Evolutionary conservation across 37 sponge, comb jelly and placozoan species (phyloP).

Genomic region (Oopsacas minuta): DNA sequence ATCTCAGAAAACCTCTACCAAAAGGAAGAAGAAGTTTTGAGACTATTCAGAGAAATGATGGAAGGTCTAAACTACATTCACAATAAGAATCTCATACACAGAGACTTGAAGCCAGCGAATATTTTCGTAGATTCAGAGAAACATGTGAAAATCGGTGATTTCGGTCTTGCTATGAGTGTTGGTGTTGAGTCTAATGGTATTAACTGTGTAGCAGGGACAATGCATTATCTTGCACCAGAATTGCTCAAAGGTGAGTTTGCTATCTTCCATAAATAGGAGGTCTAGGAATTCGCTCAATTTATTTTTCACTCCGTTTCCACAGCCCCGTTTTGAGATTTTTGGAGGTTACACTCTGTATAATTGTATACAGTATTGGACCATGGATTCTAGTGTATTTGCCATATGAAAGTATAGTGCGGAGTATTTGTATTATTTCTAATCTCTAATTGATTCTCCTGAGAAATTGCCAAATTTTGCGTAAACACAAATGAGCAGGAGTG

Average conservation of each 20-base stretch:
- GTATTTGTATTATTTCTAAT: too few species aligned
- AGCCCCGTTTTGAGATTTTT: too few species aligned
- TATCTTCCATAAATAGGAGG: too few species aligned
- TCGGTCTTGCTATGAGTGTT: slow-evolving; percentile 73
- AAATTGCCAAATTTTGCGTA: too few species aligned
- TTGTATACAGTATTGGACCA: too few species aligned
- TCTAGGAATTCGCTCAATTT: too few species aligned
- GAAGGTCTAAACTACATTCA: slow-evolving; percentile 92
- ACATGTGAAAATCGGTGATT: slow-evolving; percentile 92
- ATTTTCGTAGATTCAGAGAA: slow-evolving; percentile 82
- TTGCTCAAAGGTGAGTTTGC: slow-evolving; percentile 9
- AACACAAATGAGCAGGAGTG: too few species aligned
- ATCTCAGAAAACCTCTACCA: slow-evolving; percentile 50
- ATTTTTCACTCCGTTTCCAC: too few species aligned
- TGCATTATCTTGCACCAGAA: slow-evolving; percentile 64
- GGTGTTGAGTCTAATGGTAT: background rate
- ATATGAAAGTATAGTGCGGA: too few species aligned
- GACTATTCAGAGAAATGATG: slow-evolving; percentile 75
- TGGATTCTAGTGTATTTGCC: too few species aligned
- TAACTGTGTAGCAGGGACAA: slow-evolving; percentile 64
- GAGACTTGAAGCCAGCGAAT: slow-evolving; percentile 94
- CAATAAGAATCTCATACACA: slow-evolving; percentile 73
- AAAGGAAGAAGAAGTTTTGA: slow-evolving; percentile 42
- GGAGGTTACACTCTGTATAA: too few species aligned
- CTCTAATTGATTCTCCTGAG: too few species aligned